Base-by-base conservation (phyloP, 2,113 vertebrate genomes). In the Pelmatolapia mariae region DNA sequence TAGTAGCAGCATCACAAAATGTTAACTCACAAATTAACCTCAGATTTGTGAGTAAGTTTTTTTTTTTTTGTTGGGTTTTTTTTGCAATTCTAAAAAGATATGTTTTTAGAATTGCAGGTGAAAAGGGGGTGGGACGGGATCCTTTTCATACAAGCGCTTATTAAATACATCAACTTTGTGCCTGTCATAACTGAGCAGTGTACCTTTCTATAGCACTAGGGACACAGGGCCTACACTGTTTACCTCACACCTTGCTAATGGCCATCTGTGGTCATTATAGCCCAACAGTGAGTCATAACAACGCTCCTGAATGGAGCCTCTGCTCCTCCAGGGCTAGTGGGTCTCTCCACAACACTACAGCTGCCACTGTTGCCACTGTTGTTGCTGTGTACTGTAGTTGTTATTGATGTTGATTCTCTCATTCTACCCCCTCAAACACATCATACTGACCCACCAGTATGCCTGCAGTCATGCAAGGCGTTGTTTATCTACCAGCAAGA, bases 261-360 rank as follows among this genome's bases (percentile, higher is more conserved):
- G 92, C 89, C 94, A 91, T 94, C 90, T 94, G 93, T 80, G 93
- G 94, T 95, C 94, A 95, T 95, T 95, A 95, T 63, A 79, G 87
- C 89, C 91, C 93, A 89, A 89, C 90, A 59, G 87, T 96, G 95
- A 96, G 89, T 96, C 95, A 95, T 88, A 81, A 79, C 59, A 81
- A 63, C 63, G 47, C 78, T 86, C 53, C 54, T 81, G 80, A 86
- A 92, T 87, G 71, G 81, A 91, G 81, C 84, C 85, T 78, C 56
- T 43, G 73, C 84, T 88, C 86, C 84, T 88, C 86, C 26, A 18
- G 89, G 86, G 82, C 45, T 13, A 85, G 84, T 81, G 84, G 80
- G 80, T 85, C 88, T 82, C 57, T 81, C 78, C 18, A 80, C 80
- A 91, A 76, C 82, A 59, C 50, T 43, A n/a, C 53, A 7, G 45